phyloP scores from a whole-genome alignment of 2,113 vertebrate genomes.

The Heterotis niloticus region DNA sequence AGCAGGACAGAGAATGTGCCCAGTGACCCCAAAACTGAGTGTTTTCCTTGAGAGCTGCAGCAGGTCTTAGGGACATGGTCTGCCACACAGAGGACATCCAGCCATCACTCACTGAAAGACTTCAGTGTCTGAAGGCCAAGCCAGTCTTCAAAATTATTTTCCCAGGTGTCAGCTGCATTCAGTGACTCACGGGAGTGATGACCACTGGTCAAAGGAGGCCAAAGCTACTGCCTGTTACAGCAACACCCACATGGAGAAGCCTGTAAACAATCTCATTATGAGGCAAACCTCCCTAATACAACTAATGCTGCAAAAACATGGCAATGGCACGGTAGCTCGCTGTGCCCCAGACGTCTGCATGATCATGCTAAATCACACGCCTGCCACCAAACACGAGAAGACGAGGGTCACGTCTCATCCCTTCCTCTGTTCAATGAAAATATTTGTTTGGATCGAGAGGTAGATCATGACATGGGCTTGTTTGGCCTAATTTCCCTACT shows the following conservation, averaged over 20 bases:
- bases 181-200: background rate
- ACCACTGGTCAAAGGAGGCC: background rate
- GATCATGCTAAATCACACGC: too few species aligned
- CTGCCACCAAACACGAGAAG: background rate
- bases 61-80: too few species aligned
- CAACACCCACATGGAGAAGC: slow-evolving; percentile 21
- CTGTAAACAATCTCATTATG: slow-evolving; percentile 69
- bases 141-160: background rate
- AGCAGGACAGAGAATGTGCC: too few species aligned
- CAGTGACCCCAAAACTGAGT: too few species aligned
- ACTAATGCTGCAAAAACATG: slow-evolving; percentile 56
- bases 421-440: too few species aligned
- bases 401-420: background rate
- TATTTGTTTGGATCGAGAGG: too few species aligned
- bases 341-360: background rate
- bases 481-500: slow-evolving; percentile 47
- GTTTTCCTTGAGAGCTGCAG: too few species aligned
- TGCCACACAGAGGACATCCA: too few species aligned
- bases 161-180: background rate
- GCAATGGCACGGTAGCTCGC: slow-evolving; percentile 44
- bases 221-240: background rate
- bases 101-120: too few species aligned
- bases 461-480: slow-evolving; percentile 13
- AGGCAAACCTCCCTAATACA: slow-evolving; percentile 48
- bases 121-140: too few species aligned